Evolutionary conservation across 2,797 vertebrate genomes (phyloP).

Genomic region (Pteronotus mesoamericanus): DNA sequence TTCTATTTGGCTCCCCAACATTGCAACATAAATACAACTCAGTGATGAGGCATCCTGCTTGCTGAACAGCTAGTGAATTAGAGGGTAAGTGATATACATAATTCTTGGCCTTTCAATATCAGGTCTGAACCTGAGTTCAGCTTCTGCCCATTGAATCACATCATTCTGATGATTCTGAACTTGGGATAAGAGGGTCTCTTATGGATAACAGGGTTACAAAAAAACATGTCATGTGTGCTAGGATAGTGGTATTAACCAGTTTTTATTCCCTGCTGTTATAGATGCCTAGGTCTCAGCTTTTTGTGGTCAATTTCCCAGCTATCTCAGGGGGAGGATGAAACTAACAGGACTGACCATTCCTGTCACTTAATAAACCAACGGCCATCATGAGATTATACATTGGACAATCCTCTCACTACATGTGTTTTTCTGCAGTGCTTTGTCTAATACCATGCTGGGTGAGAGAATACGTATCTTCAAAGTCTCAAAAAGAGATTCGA

Average conservation of each 20-base stretch:
- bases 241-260: not conserved
- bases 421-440: not conserved
- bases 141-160: constrained; percentile 12
- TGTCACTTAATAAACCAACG: not conserved
- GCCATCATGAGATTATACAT: not conserved
- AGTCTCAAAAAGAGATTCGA: not conserved
- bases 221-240: not conserved
- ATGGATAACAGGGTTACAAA: constrained; percentile 15
- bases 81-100: not conserved
- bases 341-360: not conserved
- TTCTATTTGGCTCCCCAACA: not conserved
- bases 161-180: constrained; percentile 45
- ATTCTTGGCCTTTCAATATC: not conserved
- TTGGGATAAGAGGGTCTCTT: constrained; percentile 47
- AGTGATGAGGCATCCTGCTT: not conserved
- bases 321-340: not conserved
- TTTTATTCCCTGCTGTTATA: not conserved
- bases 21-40: not conserved
- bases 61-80: not conserved
- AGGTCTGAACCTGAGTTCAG: not conserved
- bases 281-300: not conserved
- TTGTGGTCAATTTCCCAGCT: not conserved
- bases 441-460: not conserved
- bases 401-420: accelerated
- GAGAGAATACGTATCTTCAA: not conserved